Evolutionary conservation across 2,113 vertebrate genomes (phyloP).

Genomic region (Plecotus auritus): DNA sequence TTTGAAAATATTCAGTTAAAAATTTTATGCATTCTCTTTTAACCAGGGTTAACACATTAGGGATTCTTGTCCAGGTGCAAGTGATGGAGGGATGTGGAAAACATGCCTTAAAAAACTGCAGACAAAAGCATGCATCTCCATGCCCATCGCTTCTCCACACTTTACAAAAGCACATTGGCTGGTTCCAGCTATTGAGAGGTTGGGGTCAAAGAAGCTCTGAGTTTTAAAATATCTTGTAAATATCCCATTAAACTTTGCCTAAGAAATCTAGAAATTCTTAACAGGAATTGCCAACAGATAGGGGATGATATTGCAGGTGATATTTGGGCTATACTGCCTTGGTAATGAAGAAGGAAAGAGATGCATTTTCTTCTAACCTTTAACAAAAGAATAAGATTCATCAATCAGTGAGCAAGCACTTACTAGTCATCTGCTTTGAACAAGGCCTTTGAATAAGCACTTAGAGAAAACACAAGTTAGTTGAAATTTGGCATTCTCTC

Average conservation of each 20-base stretch:
- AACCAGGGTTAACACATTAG: background rate
- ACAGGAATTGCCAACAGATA: background rate
- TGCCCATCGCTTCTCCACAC: background rate
- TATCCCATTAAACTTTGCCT: background rate
- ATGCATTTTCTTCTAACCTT: background rate
- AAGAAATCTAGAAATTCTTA: background rate
- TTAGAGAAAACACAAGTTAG: background rate
- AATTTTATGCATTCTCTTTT: background rate
- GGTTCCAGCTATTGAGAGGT: background rate
- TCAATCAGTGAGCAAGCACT: background rate
- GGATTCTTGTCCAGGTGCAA: background rate
- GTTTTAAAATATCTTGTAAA: slow-evolving; percentile 2
- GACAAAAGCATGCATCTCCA: background rate
- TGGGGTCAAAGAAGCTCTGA: background rate
- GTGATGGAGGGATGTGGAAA: background rate
- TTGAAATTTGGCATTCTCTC: background rate
- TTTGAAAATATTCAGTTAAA: background rate
- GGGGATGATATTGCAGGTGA: background rate
- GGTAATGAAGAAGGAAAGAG: background rate
- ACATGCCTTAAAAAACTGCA: background rate
- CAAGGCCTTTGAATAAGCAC: background rate
- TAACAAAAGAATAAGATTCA: slow-evolving; percentile 26
- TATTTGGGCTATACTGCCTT: background rate
- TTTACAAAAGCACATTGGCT: background rate
- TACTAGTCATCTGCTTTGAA: background rate